phyloP scores from a whole-genome alignment of 2,888 invertebrate genomes.

The Eupeodes latifasciatus region DNA sequence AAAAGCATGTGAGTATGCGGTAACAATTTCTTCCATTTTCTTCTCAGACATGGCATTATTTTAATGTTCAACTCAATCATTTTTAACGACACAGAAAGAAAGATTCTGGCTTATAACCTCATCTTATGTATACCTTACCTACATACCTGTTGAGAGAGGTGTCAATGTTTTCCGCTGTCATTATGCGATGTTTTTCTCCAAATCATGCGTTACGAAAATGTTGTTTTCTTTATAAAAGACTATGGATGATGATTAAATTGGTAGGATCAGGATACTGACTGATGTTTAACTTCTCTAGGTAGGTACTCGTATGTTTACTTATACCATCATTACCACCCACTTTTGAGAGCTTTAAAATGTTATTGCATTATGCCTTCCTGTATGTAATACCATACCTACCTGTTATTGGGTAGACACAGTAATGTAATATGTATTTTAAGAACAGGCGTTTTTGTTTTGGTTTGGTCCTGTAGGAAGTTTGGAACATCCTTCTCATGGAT shows the following conservation, averaged over 20 bases:
- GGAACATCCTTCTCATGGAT: too few species aligned
- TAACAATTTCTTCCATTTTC: background rate
- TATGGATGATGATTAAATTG: background rate
- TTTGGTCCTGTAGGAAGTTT: background rate
- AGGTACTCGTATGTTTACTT: too few species aligned
- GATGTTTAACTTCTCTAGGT: background rate
- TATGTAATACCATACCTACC: too few species aligned
- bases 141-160: conserved; percentile 2
- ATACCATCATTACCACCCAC: background rate
- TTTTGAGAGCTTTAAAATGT: background rate
- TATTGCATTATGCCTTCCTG: background rate
- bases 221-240: background rate
- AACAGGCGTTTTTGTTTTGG: background rate
- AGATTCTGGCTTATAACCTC: background rate
- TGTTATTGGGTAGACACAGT: background rate
- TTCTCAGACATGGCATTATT: background rate
- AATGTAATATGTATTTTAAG: background rate
- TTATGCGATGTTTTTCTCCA: background rate
- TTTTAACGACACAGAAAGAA: background rate
- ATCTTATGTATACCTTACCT: background rate
- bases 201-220: background rate
- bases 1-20: background rate
- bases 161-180: background rate
- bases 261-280: background rate
- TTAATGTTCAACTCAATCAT: background rate